A percentile compares a stretch with the other conserved stretches of the same genome.
Evolutionary conservation across 2,113 vertebrate genomes (phyloP).

Genomic region (Athene cunicularia): DNA sequence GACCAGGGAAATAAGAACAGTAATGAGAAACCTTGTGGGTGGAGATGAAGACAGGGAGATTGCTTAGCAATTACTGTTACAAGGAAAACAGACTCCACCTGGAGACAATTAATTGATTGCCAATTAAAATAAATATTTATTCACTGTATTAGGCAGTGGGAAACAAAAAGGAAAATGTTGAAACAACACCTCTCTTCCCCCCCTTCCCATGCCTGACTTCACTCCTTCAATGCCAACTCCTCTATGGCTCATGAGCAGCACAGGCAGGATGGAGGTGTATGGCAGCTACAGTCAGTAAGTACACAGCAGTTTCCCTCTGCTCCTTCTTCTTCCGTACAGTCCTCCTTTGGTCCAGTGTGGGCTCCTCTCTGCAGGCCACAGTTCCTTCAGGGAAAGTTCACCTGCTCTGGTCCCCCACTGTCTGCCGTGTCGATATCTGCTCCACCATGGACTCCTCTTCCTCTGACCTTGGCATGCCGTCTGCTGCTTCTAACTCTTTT

Average conservation of each 20-base stretch:
- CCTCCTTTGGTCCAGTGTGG: not conserved
- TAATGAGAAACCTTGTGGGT: not conserved
- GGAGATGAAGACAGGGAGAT: not conserved
- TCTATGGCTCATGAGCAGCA: fast-evolving
- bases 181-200: not conserved
- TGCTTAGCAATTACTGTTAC: not conserved
- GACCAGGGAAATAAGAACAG: not conserved
- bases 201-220: not conserved
- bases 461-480: not conserved
- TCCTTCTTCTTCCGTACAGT: not conserved
- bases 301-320: not conserved
- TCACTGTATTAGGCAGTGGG: not conserved
- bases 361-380: not conserved
- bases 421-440: not conserved
- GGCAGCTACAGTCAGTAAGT: not conserved
- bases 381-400: not conserved
- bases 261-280: not conserved
- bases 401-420: not conserved
- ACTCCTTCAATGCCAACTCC: not conserved
- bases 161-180: not conserved
- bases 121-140: not conserved
- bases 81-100: not conserved
- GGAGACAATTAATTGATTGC: not conserved
- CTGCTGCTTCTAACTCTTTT: not conserved
- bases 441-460: not conserved